These are phyloP conservation scores for Pollenia angustigena DNA, from an alignment of 2,888 invertebrate species.

Conservation along the genomic window DNA sequence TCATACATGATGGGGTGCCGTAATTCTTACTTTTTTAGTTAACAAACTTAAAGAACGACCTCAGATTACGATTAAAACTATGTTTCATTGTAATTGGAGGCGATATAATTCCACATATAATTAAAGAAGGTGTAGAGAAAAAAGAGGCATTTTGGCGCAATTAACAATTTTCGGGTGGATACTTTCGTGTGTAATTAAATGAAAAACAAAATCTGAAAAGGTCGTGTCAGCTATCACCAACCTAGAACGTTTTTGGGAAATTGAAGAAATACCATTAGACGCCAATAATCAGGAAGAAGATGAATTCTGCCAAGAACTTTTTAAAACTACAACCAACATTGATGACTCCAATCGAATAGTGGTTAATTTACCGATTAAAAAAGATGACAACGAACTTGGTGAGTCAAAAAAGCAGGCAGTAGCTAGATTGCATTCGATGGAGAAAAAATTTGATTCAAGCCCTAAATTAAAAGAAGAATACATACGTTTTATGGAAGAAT, in stretches of 20 bases:
- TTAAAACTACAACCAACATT: neutral
- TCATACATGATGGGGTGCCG: too few species aligned
- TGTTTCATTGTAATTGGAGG: constrained; percentile 7
- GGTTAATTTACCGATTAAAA: constrained; percentile 42
- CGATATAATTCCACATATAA: constrained; percentile 2
- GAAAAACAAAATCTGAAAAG: neutral
- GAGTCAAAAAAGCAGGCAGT: constrained; percentile 53
- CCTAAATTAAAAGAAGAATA: constrained; percentile 39
- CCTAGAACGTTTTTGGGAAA: constrained; percentile 20
- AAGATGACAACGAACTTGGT: constrained; percentile 15
- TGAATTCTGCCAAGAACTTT: constrained; percentile 1
- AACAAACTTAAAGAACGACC: too few species aligned
- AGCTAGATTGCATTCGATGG: constrained; percentile 47
- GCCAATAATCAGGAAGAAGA: constrained; percentile 1
- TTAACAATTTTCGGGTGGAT: constrained; percentile 57
- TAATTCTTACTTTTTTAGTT: too few species aligned
- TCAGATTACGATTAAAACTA: too few species aligned
- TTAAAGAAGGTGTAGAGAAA: neutral
- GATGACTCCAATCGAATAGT: constrained; percentile 11
- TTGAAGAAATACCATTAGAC: constrained; percentile 23
- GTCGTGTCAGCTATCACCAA: constrained; percentile 14
- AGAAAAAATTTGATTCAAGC: constrained; percentile 36
- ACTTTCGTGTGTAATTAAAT: constrained; percentile 33
- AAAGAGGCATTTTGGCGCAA: constrained; percentile 32
- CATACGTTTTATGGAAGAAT: constrained; percentile 60